These are phyloP conservation scores for Drosophila imparisetae DNA, from an alignment of 2,888 invertebrate genomes.

Conservation along the genomic window DNA sequence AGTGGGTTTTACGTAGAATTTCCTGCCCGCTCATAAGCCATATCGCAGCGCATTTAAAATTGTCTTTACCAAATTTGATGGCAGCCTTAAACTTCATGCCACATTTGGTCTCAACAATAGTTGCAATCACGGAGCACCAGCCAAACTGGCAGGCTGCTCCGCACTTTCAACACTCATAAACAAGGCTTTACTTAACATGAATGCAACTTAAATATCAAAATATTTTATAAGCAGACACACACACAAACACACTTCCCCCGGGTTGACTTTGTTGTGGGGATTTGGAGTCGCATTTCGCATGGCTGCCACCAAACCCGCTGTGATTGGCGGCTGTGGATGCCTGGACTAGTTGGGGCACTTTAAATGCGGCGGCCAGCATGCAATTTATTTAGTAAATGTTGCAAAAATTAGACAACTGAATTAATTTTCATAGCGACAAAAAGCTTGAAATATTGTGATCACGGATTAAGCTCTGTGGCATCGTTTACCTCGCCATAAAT, in stretches of 20 bases:
- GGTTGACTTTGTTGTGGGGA: slow-evolving; percentile 41
- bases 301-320: slow-evolving; percentile 31
- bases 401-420: slow-evolving; percentile 79
- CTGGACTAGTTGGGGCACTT: slow-evolving; percentile 32
- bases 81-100: slow-evolving; percentile 80
- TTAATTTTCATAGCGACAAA: slow-evolving; percentile 77
- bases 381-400: slow-evolving; percentile 77
- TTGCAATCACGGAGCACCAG: slow-evolving; percentile 72
- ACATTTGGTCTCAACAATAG: slow-evolving; percentile 80
- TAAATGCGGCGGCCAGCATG: slow-evolving; percentile 35
- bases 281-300: slow-evolving; percentile 48
- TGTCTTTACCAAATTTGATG: slow-evolving; percentile 80
- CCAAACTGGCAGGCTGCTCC: slow-evolving; percentile 38
- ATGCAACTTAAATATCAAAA: slow-evolving; percentile 84
- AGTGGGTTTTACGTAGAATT: slow-evolving; percentile 77
- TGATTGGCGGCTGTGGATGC: slow-evolving; percentile 30
- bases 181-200: slow-evolving; percentile 85
- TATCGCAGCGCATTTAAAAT: slow-evolving; percentile 75
- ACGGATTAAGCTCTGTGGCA: slow-evolving; percentile 53
- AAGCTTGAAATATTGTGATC: slow-evolving; percentile 77
- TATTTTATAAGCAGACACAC: slow-evolving; percentile 65
- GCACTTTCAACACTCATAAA: slow-evolving; percentile 84
- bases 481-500: slow-evolving; percentile 31
- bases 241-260: background rate
- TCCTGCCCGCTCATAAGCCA: slow-evolving; percentile 67